These are phyloP conservation scores for Lasioglossum pauxillum DNA, from an alignment of 2,888 invertebrate species.

Conservation along the genomic window DNA sequence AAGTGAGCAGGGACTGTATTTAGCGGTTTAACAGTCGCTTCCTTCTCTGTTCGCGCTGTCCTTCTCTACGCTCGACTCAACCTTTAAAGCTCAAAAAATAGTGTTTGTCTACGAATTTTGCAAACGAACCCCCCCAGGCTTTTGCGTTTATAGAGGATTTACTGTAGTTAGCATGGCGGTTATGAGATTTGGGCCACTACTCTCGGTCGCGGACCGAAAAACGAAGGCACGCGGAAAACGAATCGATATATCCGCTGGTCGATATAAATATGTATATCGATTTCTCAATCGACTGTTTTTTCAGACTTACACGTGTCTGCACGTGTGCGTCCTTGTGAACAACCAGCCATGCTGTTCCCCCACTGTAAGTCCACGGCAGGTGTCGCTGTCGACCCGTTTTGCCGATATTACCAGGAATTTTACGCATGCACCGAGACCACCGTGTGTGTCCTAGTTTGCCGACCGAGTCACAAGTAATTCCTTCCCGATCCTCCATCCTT, in stretches of 20 bases:
- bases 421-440: conserved; percentile 45
- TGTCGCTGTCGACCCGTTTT: conserved; percentile 37
- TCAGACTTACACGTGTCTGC: conserved; percentile 96
- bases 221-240: conserved; percentile 17
- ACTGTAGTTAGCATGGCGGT: background rate
- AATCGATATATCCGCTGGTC: conserved; percentile 8
- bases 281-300: conserved; percentile 78
- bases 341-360: conserved; percentile 94
- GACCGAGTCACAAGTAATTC: conserved; percentile 14
- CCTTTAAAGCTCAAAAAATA: too few species aligned
- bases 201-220: conserved; percentile 10
- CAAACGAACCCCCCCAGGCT: too few species aligned
- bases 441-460: conserved; percentile 16
- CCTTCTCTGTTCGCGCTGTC: too few species aligned
- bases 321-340: conserved; percentile 94
- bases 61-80: too few species aligned
- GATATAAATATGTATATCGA: background rate
- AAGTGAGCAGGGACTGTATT: too few species aligned
- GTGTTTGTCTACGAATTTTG: too few species aligned
- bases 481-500: background rate
- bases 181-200: conserved; percentile 12
- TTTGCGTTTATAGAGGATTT: too few species aligned
- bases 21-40: too few species aligned
- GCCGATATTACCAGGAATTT: conserved; percentile 45
- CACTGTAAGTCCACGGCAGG: conserved; percentile 87